Conservation (phyloP, 2,113 vertebrate genomes). For the Carlito syrichta region DNA sequence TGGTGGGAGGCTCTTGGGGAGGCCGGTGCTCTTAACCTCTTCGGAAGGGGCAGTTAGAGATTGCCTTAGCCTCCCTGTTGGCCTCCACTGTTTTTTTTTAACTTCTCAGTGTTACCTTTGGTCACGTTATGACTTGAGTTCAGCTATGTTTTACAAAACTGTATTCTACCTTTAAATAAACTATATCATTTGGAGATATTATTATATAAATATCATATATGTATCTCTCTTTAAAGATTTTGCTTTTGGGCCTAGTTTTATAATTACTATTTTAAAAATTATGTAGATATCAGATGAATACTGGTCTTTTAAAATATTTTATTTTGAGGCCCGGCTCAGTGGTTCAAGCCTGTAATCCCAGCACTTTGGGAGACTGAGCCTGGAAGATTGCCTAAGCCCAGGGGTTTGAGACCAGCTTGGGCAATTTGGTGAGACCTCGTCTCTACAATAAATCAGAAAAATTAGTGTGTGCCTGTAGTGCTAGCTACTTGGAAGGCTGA, state of each 20-base stretch:
- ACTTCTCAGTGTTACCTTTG: slow-evolving; percentile 29
- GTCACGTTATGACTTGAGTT: neutral
- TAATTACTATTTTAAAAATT: neutral
- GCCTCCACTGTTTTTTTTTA: neutral
- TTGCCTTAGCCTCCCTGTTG: neutral
- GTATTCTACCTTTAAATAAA: slow-evolving; percentile 47
- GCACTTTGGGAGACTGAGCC: too few relatives aligned
- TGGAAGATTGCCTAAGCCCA: too few relatives aligned
- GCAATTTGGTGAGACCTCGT: too few relatives aligned
- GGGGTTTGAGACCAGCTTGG: too few relatives aligned
- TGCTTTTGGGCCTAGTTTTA: neutral
- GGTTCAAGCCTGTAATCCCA: too few relatives aligned
- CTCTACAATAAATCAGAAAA: too few relatives aligned
- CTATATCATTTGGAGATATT: neutral
- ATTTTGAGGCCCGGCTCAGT: too few relatives aligned
- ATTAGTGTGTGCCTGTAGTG: too few relatives aligned
- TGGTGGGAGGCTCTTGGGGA: neutral
- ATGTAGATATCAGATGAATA: neutral
- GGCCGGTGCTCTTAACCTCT: neutral
- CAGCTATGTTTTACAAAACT: neutral
- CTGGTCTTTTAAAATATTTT: neutral
- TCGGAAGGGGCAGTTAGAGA: neutral
- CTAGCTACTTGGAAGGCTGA: too few relatives aligned
- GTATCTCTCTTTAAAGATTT: neutral
- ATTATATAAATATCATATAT: neutral